Base-by-base conservation (phyloP, 2,888 invertebrate species). In the Pegoplata infirma region DNA sequence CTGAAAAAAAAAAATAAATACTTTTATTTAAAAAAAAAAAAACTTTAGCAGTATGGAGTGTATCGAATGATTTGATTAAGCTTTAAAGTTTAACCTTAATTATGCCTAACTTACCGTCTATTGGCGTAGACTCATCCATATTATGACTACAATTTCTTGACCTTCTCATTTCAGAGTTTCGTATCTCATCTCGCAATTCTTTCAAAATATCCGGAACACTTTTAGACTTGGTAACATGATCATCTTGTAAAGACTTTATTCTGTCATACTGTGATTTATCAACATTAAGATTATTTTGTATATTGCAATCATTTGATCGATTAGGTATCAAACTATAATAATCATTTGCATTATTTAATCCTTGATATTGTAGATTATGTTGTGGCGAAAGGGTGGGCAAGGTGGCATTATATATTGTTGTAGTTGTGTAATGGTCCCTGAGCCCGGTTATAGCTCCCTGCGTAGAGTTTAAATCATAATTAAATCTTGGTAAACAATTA, bases 191-290 rank as follows among this genome's bases (percentile, higher is more conserved):
- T 87, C 94, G 93, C 79, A 96, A 90, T 83, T 95, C 94, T 84
- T 92, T 92, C 17, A 95, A 91, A 86, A 96, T 94, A 87, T 94
- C 93, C 0, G 95, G 94, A 47, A 95, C 94, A 88, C 93, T 94
- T 82, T 92, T 90, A 0, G 92, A 92, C 81, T 92, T 89, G 5
- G 90, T 21, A 2, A 19, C 17, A 40, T 69, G 55, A 5, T 69
- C 74, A 8, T 75, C 78, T 3, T 32, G 14, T 4, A 69, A 44
- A 1, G 12, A 8, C 14, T 61, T 28, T 16, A 46, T 17, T 17
- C 14, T 56, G 6, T 49, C 47, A 28, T 28, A 28, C 14, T 19
- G n/a, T 28, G n/a, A 36, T 63, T 49, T 23, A 28, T 46, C 8
- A 4, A 23, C 5, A 44, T 49, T 61, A 8, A 55, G 51, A 5